These are phyloP conservation scores for Setipinna tenuifilis DNA, from an alignment of 2,797 vertebrate genomes.

Conservation along the genomic window DNA sequence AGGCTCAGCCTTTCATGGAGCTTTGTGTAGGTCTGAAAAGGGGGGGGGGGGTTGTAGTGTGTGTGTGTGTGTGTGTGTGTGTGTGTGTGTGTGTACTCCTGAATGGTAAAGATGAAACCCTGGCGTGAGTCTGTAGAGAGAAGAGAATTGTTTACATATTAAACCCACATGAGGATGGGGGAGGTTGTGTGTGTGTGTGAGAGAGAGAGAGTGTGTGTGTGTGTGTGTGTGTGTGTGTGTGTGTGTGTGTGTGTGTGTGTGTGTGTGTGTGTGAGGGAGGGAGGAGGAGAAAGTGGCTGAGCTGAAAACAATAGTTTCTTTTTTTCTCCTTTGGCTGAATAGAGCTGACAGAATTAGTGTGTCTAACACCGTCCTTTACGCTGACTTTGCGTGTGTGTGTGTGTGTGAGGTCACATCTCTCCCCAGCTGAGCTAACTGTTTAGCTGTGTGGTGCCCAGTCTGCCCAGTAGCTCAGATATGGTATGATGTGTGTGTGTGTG, in stretches of 20 bases:
- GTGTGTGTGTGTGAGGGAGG: too few relatives aligned
- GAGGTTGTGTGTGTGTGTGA: background rate
- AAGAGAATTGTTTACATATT: slow-evolving; percentile 18
- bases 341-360: too few relatives aligned
- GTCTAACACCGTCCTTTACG: too few relatives aligned
- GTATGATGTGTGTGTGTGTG: too few relatives aligned
- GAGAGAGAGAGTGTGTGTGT: slow-evolving; percentile 32
- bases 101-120: background rate
- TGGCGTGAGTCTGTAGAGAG: slow-evolving; percentile 26
- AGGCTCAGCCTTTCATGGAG: too few relatives aligned
- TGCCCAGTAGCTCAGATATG: too few relatives aligned
- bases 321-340: too few relatives aligned
- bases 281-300: too few relatives aligned
- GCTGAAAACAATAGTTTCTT: too few relatives aligned
- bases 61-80: background rate
- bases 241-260: too few relatives aligned
- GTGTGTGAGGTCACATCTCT: background rate
- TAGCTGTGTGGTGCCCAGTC: background rate
- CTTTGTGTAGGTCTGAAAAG: background rate
- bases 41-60: background rate
- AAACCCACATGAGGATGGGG: slow-evolving; percentile 10
- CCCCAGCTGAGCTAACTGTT: background rate
- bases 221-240: slow-evolving; percentile 20
- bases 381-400: too few relatives aligned
- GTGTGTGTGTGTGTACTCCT: background rate